phyloP scores from a whole-genome alignment of 1,140 invertebrate species.

The Drosophila bocki region DNA sequence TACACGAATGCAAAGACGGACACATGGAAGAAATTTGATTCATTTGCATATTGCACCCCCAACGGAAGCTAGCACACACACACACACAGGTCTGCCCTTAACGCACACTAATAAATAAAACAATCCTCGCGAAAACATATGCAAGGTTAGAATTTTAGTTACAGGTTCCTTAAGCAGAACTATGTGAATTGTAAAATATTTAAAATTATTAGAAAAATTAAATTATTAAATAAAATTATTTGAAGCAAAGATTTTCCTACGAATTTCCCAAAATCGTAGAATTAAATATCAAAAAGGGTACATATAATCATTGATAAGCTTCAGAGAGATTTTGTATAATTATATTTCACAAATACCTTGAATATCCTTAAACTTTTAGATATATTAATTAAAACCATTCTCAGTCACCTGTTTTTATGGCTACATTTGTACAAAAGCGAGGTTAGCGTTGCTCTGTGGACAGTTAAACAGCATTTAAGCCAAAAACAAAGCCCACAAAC shows the following conservation, averaged over 20 bases:
- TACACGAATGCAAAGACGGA: conserved; percentile 32
- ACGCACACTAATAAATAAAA: conserved; percentile 38
- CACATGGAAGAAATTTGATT: conserved; percentile 54
- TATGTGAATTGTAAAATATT: not conserved
- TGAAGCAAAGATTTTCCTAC: no score
- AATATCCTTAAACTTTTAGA: no score
- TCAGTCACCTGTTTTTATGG: not conserved
- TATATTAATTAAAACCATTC: not conserved
- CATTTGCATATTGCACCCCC: conserved; percentile 59
- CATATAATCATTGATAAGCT: no score
- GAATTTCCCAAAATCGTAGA: no score
- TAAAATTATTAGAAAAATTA: not conserved
- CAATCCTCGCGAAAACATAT: conserved; percentile 15
- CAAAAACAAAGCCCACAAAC: conserved; percentile 43
- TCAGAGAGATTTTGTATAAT: no score
- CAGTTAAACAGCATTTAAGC: conserved; percentile 59
- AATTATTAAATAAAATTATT: not conserved
- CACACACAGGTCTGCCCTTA: conserved; percentile 5
- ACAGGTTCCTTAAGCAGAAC: no score
- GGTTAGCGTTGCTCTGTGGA: conserved; percentile 17
- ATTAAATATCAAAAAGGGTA: no score
- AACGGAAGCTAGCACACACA: conserved; percentile 37
- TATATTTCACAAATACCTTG: not conserved
- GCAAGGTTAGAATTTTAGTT: conserved; percentile 9
- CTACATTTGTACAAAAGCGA: conserved; percentile 2